Conservation (phyloP, 1,140 invertebrate species). For the Alviniconcha marisindica region DNA sequence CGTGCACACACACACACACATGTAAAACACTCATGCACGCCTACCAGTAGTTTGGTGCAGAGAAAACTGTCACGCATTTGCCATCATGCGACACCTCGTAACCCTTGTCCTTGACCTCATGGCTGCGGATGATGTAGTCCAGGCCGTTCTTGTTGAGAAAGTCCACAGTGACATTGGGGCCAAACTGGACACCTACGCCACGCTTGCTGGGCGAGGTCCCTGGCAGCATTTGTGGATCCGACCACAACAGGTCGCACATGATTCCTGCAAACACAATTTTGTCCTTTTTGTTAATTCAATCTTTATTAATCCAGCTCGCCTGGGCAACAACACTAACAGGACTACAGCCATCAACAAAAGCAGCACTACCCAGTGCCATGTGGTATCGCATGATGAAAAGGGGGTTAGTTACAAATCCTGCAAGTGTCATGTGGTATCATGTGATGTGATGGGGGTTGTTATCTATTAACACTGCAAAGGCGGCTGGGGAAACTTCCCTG, state of each 20-base stretch:
- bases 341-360: no score
- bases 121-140: constrained; percentile 96
- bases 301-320: no score
- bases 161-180: constrained; percentile 94
- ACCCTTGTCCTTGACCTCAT: constrained; percentile 98
- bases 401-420: no score
- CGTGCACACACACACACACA: constrained; percentile 17
- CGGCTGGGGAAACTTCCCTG: no score
- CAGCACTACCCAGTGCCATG: no score
- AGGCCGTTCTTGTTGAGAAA: constrained; percentile 92
- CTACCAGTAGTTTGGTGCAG: constrained; percentile 99
- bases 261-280: constrained; percentile 80
- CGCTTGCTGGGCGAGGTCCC: constrained; percentile 95
- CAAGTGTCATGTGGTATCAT: no score
- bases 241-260: constrained; percentile 99
- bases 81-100: constrained; percentile 96
- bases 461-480: no score
- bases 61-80: constrained; percentile 79
- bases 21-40: constrained; percentile 37
- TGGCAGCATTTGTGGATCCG: constrained; percentile 93
- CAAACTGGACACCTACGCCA: constrained; percentile 98
- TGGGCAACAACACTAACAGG: no score
- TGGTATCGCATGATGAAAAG: no score
- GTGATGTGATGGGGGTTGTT: no score
- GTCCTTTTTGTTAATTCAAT: no score